phyloP scores from a whole-genome alignment of 2,113 vertebrate genomes.

The Collichthys lucidus region DNA sequence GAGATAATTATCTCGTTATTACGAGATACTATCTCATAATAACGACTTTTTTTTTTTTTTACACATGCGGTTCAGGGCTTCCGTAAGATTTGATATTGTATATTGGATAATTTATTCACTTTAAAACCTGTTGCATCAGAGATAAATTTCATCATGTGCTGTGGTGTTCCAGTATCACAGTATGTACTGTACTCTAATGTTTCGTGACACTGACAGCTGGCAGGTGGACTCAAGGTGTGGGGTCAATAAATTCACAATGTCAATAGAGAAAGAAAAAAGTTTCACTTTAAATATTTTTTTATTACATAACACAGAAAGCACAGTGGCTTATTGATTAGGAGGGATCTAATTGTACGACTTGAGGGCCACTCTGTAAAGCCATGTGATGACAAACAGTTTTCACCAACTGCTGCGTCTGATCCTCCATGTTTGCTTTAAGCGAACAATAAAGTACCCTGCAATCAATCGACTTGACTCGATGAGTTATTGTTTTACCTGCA shows the following conservation, averaged over 20 bases:
- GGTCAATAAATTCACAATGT: slow-evolving; percentile 15
- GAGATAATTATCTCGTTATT: too few species aligned
- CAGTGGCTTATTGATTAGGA: not conserved
- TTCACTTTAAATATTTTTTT: not conserved
- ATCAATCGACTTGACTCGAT: not conserved
- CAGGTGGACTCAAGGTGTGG: slow-evolving; percentile 16
- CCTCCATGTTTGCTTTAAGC: not conserved
- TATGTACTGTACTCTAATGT: not conserved
- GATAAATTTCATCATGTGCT: too few species aligned
- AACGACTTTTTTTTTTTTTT: too few species aligned
- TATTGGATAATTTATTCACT: not conserved
- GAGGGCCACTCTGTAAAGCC: not conserved
- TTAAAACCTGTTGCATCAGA: not conserved
- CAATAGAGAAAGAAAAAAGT: not conserved
- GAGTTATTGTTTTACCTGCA: slow-evolving; percentile 73
- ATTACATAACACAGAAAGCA: not conserved
- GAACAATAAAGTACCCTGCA: not conserved
- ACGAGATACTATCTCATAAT: too few species aligned
- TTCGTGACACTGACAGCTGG: slow-evolving; percentile 18
- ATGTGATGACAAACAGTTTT: not conserved
- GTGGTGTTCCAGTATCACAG: not conserved
- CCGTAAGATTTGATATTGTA: not conserved
- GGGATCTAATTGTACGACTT: not conserved
- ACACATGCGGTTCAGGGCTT: too few species aligned
- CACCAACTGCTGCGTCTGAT: not conserved